Conservation (phyloP, 2,797 vertebrate species). For the Poeciliopsis paucimaculata region DNA sequence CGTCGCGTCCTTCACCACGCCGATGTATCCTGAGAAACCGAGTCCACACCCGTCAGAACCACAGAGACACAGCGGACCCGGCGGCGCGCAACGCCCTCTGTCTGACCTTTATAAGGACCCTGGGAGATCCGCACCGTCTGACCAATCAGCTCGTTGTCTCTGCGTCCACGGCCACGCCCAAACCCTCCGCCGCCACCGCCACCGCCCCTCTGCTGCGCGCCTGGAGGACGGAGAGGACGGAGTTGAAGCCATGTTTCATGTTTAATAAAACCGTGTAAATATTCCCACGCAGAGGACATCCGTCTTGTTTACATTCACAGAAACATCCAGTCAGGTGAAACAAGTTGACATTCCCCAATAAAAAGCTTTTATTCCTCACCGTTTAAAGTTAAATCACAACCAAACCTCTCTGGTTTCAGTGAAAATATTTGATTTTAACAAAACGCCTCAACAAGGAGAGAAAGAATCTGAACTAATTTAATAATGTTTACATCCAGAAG, state of each 20-base stretch:
- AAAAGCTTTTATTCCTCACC: background rate
- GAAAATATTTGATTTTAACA: background rate
- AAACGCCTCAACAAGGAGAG: no score
- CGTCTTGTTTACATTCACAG: background rate
- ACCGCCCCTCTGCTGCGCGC: slow-evolving; percentile 75
- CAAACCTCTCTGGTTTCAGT: background rate
- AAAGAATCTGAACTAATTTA: no score
- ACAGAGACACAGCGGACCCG: background rate
- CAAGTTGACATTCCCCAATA: background rate
- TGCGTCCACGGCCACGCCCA: slow-evolving; percentile 88
- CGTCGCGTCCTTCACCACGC: slow-evolving; percentile 94
- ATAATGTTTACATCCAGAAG: no score
- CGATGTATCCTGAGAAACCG: slow-evolving; percentile 87
- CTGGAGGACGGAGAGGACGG: slow-evolving; percentile 24
- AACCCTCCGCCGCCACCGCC: slow-evolving; percentile 83
- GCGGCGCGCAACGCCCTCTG: background rate
- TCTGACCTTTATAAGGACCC: slow-evolving; percentile 93
- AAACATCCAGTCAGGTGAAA: background rate
- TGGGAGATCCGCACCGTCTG: slow-evolving; percentile 95
- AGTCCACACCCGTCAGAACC: background rate
- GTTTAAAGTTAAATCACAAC: background rate
- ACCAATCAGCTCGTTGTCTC: slow-evolving; percentile 95
- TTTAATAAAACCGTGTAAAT: no score
- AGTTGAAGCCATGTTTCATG: background rate
- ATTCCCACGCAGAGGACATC: background rate